Conservation (phyloP, 2,113 vertebrate genomes). For the Pristiophorus japonicus region DNA sequence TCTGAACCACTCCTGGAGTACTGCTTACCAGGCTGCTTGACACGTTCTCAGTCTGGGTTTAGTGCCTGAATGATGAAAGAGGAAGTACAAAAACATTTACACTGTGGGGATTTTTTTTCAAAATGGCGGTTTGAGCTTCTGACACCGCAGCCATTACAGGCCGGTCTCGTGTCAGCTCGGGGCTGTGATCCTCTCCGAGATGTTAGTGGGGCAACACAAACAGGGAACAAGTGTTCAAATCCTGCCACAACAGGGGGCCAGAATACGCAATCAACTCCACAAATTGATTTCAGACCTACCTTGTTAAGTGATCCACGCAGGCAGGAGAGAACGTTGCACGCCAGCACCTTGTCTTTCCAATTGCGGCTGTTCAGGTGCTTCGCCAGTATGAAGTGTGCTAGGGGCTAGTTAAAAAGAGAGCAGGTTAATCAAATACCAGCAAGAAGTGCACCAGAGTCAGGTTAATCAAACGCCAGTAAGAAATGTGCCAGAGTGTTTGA, state of each 20-base stretch:
- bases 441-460: neutral
- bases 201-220: neutral
- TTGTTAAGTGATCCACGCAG: constrained; percentile 52
- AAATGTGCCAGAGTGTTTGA: neutral
- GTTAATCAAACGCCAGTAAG: neutral
- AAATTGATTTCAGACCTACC: constrained; percentile 46
- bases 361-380: constrained; percentile 57
- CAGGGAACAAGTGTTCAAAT: neutral
- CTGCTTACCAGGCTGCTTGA: neutral
- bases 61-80: neutral
- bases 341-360: constrained; percentile 53
- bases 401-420: constrained; percentile 46
- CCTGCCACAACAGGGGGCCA: neutral
- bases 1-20: neutral
- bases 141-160: neutral
- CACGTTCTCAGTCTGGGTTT: neutral
- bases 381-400: constrained; percentile 61
- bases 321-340: constrained; percentile 54
- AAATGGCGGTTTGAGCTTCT: too few relatives aligned
- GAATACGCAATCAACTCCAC: neutral
- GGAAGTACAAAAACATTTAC: neutral
- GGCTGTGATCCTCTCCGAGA: neutral
- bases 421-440: neutral
- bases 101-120: neutral
- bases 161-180: neutral